Evolutionary conservation across 2,888 invertebrate species (phyloP).

Genomic region (Cephus pygmeus): DNA sequence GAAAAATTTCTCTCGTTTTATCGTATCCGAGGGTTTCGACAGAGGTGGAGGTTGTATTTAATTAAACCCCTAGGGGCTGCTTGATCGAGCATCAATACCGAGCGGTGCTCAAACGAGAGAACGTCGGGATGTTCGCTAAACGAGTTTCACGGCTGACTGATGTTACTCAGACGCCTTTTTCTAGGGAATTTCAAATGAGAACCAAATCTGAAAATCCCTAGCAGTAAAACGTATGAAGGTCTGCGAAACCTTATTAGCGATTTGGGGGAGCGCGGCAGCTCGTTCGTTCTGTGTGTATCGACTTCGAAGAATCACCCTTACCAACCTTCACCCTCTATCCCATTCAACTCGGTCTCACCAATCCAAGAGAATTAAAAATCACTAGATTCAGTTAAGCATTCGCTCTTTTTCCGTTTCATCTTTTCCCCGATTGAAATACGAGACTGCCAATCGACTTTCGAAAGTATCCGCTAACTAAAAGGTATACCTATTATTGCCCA

Average conservation of each 20-base stretch:
- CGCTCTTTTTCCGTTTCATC: not conserved
- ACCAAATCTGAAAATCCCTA: conserved; percentile 43
- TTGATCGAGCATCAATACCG: conserved; percentile 64
- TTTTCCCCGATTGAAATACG: not conserved
- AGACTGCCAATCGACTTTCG: not conserved
- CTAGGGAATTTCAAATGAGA: conserved; percentile 39
- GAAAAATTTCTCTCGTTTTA: conserved; percentile 57
- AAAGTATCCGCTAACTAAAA: not conserved
- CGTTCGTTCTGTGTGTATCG: conserved; percentile 23
- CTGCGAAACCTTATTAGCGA: conserved; percentile 61
- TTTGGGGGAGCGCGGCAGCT: conserved; percentile 44
- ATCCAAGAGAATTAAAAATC: conserved; percentile 60
- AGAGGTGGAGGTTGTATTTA: conserved; percentile 59
- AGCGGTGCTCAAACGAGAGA: conserved; percentile 51
- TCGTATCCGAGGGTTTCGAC: conserved; percentile 29
- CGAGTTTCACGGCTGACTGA: not conserved
- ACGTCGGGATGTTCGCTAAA: not conserved
- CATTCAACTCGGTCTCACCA: conserved; percentile 30
- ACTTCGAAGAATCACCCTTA: conserved; percentile 14
- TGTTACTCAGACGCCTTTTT: not conserved
- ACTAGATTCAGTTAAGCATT: conserved; percentile 56
- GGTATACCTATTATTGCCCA: not conserved
- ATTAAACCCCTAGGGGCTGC: conserved; percentile 63
- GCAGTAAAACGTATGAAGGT: conserved; percentile 54
- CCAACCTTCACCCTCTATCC: conserved; percentile 21